Conservation (phyloP, 1,140 invertebrate genomes). For the Drosophila lini region DNA sequence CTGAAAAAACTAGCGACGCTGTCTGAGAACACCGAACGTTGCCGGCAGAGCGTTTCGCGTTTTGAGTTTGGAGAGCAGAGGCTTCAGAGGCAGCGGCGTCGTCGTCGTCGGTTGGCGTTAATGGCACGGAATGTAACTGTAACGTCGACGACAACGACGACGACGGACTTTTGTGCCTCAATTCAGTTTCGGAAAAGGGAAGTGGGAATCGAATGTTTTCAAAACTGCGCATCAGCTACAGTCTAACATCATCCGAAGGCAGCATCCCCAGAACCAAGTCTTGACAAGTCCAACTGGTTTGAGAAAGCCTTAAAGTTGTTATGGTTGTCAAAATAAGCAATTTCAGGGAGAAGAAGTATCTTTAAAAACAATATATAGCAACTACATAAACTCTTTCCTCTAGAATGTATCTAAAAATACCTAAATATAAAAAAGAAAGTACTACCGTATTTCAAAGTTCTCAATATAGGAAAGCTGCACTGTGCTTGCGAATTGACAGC, state of each 20-base stretch:
- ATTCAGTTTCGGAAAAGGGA: conserved; percentile 15
- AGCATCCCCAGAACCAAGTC: not conserved
- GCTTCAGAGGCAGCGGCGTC: conserved; percentile 4
- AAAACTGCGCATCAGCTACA: conserved; percentile 32
- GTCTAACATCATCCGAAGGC: not conserved
- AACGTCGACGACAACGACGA: conserved; percentile 20
- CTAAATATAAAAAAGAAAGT: not conserved
- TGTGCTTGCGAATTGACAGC: conserved; percentile 8
- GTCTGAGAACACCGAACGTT: conserved; percentile 34
- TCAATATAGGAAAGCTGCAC: not conserved
- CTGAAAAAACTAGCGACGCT: conserved; percentile 54
- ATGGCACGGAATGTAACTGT: conserved; percentile 49
- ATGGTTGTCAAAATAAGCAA: not conserved
- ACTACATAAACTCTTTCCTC: not conserved
- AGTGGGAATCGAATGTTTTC: conserved; percentile 25
- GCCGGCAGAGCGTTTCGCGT: conserved; percentile 25
- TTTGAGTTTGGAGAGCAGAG: conserved; percentile 5
- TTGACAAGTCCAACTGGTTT: not conserved
- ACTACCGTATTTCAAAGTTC: not conserved
- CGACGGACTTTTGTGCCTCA: conserved; percentile 21
- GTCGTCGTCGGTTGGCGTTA: conserved; percentile 29
- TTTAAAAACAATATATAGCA: too few species aligned
- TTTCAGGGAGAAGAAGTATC: not conserved
- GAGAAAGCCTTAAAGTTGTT: too few species aligned
- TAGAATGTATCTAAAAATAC: not conserved